A percentile compares a stretch with the other conserved stretches of the same genome.
Conservation (phyloP, 2,888 invertebrate species). For the Drosophila atripex region DNA sequence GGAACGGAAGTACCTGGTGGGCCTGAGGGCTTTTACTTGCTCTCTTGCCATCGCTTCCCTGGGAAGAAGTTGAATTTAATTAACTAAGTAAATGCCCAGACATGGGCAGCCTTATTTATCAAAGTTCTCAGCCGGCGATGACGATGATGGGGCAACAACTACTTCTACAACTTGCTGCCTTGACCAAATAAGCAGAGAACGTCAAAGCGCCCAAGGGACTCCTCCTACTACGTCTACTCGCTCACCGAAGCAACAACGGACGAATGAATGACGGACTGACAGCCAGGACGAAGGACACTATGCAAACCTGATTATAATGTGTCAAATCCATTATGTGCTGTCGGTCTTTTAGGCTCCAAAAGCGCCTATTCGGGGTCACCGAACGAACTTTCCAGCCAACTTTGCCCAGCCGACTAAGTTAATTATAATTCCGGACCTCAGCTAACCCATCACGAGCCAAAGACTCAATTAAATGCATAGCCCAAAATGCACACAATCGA, state of each 20-base stretch:
- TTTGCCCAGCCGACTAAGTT: slow-evolving; percentile 65
- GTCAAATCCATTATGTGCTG: slow-evolving; percentile 77
- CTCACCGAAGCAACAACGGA: slow-evolving; percentile 14
- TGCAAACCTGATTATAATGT: slow-evolving; percentile 78
- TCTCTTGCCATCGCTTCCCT: slow-evolving; percentile 31
- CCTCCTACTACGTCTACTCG: slow-evolving; percentile 25
- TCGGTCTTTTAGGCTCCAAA: slow-evolving; percentile 57
- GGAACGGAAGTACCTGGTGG: slow-evolving; percentile 24
- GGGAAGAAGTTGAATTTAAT: slow-evolving; percentile 74
- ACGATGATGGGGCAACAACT: slow-evolving; percentile 40
- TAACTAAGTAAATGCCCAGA: slow-evolving; percentile 78
- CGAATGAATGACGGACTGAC: slow-evolving; percentile 40
- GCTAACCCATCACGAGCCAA: slow-evolving; percentile 46
- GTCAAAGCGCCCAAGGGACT: slow-evolving; percentile 55
- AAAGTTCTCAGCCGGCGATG: slow-evolving; percentile 36
- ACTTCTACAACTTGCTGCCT: slow-evolving; percentile 32
- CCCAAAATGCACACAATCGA: slow-evolving; percentile 24
- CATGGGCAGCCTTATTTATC: slow-evolving; percentile 69
- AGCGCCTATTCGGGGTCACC: slow-evolving; percentile 33
- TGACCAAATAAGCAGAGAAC: slow-evolving; percentile 56
- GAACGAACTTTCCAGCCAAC: slow-evolving; percentile 39
- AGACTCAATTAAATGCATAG: slow-evolving; percentile 56
- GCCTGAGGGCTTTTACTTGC: slow-evolving; percentile 44
- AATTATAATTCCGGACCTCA: slow-evolving; percentile 71
- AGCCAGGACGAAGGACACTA: slow-evolving; percentile 48